phyloP scores from a whole-genome alignment of 2,888 invertebrate genomes.

The Amorpha juglandis region DNA sequence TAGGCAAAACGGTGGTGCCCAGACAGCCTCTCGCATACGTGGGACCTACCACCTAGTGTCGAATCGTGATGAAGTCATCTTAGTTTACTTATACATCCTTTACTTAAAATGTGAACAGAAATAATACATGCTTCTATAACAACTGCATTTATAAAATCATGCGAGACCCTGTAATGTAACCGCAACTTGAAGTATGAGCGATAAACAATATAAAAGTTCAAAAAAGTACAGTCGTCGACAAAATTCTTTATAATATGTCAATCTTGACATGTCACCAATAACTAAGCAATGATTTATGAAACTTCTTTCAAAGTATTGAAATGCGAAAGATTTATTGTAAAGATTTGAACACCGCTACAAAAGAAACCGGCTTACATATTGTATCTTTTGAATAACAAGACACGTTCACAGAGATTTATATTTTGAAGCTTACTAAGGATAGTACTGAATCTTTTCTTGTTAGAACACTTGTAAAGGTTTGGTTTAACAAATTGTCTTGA shows the following conservation, averaged over 20 bases:
- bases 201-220: slow-evolving; percentile 48
- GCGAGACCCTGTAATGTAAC: slow-evolving; percentile 46
- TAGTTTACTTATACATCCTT: too few species aligned
- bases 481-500: slow-evolving; percentile 15
- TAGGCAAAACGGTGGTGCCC: too few species aligned
- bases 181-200: slow-evolving; percentile 55
- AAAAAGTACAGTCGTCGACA: slow-evolving; percentile 47
- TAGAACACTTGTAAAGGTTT: slow-evolving; percentile 14
- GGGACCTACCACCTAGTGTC: too few species aligned
- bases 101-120: not conserved
- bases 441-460: slow-evolving; percentile 17
- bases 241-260: slow-evolving; percentile 45
- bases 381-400: slow-evolving; percentile 42
- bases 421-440: slow-evolving; percentile 21
- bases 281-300: slow-evolving; percentile 30
- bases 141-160: slow-evolving; percentile 47
- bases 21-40: too few species aligned
- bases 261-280: slow-evolving; percentile 39
- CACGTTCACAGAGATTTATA: slow-evolving; percentile 40
- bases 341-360: slow-evolving; percentile 22
- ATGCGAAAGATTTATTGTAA: slow-evolving; percentile 28
- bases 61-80: not conserved
- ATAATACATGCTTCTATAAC: slow-evolving; percentile 31
- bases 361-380: slow-evolving; percentile 25
- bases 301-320: slow-evolving; percentile 27